A percentile compares a stretch with the other conserved stretches of the same genome.
phyloP scores from a whole-genome alignment of 2,113 vertebrate species.

The Carassius gibelio region DNA sequence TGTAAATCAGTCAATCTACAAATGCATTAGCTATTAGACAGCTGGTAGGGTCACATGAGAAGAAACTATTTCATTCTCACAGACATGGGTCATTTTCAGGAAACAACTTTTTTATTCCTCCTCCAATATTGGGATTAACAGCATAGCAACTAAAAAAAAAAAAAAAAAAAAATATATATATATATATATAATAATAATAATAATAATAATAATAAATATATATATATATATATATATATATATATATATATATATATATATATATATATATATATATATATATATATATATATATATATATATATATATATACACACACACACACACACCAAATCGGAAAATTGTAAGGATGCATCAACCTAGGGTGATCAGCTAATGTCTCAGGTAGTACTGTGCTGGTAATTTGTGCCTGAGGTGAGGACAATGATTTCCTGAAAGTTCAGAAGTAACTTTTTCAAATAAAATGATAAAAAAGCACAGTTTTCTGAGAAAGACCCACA shows the following conservation, averaged over 20 bases:
- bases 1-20: neutral
- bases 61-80: neutral
- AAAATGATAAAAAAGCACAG: neutral
- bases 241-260: too few relatives aligned
- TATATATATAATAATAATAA: too few relatives aligned
- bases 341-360: too few relatives aligned
- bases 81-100: neutral
- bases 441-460: neutral
- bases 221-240: too few relatives aligned
- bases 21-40: constrained; percentile 9
- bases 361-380: neutral
- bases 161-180: too few relatives aligned
- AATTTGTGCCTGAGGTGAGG: neutral
- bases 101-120: neutral
- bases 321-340: too few relatives aligned
- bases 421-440: neutral
- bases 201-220: too few relatives aligned
- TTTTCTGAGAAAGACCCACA: neutral
- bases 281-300: too few relatives aligned
- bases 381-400: neutral
- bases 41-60: neutral
- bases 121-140: too few relatives aligned
- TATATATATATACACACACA: too few relatives aligned
- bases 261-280: too few relatives aligned
- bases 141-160: too few relatives aligned